These are phyloP conservation scores for Propsilocerus akamusi DNA, from an alignment of 1,140 invertebrate genomes.

Conservation along the genomic window DNA sequence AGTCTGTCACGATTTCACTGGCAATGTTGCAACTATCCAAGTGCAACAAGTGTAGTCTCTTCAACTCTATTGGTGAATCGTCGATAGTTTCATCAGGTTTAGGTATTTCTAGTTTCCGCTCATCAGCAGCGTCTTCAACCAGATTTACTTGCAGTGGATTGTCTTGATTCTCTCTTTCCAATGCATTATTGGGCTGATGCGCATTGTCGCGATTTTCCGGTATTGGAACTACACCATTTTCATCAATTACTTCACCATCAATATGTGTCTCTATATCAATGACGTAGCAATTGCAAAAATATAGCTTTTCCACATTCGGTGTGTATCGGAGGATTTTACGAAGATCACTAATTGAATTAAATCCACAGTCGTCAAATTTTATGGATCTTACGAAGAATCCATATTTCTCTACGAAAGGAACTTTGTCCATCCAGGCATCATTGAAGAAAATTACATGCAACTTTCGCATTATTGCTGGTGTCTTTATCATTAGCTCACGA, in stretches of 20 bases:
- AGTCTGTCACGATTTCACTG: background rate
- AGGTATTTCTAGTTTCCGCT: background rate
- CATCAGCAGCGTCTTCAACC: background rate
- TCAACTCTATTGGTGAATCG: background rate
- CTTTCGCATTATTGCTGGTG: background rate
- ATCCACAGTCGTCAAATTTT: background rate
- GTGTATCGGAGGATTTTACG: background rate
- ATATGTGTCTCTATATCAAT: background rate
- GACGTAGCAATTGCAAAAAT: background rate
- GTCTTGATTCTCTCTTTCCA: background rate
- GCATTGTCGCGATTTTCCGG: background rate
- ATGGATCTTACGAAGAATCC: background rate
- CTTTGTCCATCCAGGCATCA: background rate
- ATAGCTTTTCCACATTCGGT: background rate
- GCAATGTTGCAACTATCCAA: background rate
- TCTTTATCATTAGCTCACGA: background rate
- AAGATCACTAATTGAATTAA: background rate
- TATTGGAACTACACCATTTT: background rate
- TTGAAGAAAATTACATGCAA: background rate
- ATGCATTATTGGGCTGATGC: background rate
- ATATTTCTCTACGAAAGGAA: background rate
- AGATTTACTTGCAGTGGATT: background rate
- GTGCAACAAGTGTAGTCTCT: background rate
- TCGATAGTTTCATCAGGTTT: background rate
- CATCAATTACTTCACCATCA: background rate